Evolutionary conservation across 37 sponge, comb jelly and placozoan genomes (phyloP), one percentile per base, ranked within the genome.

Genomic region (Ianthella basta): DNA sequence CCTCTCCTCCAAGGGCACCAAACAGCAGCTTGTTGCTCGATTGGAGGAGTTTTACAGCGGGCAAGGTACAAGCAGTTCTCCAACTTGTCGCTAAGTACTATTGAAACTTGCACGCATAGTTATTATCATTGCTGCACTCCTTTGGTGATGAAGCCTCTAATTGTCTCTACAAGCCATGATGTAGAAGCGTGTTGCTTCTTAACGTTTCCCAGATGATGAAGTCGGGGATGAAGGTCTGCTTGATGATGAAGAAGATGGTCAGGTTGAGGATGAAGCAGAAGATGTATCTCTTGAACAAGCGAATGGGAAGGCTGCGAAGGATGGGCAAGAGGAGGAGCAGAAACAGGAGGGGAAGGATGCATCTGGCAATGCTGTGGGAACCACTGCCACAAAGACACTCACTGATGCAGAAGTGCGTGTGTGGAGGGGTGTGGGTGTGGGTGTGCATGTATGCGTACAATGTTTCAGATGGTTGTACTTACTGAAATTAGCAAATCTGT

Each of bases 1-100:
- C 1, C 78, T 95, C 21, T 61, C 83, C 4, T 85, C 85, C 44
- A 91, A 89, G 33, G 95, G 95, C 19, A 95, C 90, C 0, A 95
- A 95, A 44, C 79, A 87, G 5, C 92, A 95, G 54, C 82, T 95
- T 23, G 59, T 95, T 29, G 82, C 85, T 20, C 86, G 92, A 21
- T 73, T 95, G 41, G 92, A 91, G 60, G 88, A 87, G 27, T 89
- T 87, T 61, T 82, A 89, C 27, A 75, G 69, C 21, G 88, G 84
- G 30, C 85, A 89, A 81, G 93, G 90, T 93, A 33, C 50, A 8
- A 44, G 50, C 50, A 44, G 8, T 44, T 8, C 50, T 44, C 8
- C 8, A 44, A 44, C 50, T 44, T 18, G 83, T 29, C 8, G 12
- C 29, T 63, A 29, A 13, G 5, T 63, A 10, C 27, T 29, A 29